A percentile compares a stretch with the other conserved stretches of the same genome.
phyloP scores from a whole-genome alignment of 2,888 invertebrate genomes.

The Caenorhabditis sp. region DNA sequence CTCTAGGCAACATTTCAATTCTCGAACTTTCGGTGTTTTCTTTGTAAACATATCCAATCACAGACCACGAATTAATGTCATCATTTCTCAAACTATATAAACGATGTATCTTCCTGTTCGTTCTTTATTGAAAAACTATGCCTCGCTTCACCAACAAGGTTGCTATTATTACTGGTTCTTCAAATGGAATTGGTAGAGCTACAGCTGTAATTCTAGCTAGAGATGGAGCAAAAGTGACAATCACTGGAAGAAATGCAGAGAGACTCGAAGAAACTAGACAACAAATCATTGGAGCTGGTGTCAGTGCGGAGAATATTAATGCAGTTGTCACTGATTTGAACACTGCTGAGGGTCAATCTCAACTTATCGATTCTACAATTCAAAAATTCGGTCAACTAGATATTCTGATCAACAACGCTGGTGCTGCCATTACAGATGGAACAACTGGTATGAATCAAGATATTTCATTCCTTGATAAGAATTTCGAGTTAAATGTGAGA shows the following conservation, averaged over 20 bases:
- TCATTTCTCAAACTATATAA: too few species aligned
- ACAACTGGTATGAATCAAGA: constrained; percentile 12
- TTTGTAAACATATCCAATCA: too few species aligned
- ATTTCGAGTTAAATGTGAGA: constrained; percentile 13
- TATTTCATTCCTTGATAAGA: constrained; percentile 12
- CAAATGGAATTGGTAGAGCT: constrained; percentile 44
- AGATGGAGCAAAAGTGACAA: constrained; percentile 46
- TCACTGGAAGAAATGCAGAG: constrained; percentile 37
- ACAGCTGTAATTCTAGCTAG: constrained; percentile 33
- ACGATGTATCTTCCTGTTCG: too few species aligned
- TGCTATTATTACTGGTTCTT: constrained; percentile 21
- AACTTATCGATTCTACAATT: constrained; percentile 12
- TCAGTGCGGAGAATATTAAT: constrained; percentile 7
- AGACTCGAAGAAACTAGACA: constrained; percentile 35
- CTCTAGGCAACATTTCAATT: too few species aligned
- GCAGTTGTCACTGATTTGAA: constrained; percentile 20
- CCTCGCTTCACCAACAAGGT: constrained; percentile 1
- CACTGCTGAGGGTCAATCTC: constrained; percentile 12
- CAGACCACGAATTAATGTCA: too few species aligned
- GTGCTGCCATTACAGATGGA: constrained; percentile 14
- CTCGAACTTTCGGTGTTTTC: too few species aligned
- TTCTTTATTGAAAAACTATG: background rate
- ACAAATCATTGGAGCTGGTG: constrained; percentile 22
- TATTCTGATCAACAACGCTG: constrained; percentile 34
- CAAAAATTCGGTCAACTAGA: constrained; percentile 25